Evolutionary conservation across 2,113 vertebrate genomes (phyloP).

Genomic region (Chelonoidis abingdonii): DNA sequence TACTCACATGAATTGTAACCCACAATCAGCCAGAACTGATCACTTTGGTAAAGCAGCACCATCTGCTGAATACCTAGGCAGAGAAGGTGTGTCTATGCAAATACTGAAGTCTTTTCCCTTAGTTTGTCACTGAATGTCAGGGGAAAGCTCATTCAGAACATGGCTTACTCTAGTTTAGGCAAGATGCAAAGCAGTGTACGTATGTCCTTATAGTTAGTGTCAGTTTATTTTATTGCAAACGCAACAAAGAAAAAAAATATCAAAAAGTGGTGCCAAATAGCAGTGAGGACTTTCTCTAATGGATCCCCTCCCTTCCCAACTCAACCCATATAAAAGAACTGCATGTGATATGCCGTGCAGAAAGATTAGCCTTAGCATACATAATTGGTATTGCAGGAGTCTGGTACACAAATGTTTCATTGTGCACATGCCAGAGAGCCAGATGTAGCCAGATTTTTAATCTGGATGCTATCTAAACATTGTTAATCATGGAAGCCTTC

Average conservation of each 20-base stretch:
- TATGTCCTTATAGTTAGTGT: constrained; percentile 21
- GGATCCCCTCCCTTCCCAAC: not conserved
- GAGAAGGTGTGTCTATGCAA: not conserved
- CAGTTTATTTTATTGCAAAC: not conserved
- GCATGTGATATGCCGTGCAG: not conserved
- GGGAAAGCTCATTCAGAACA: not conserved
- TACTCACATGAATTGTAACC: not conserved
- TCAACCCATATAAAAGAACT: constrained; percentile 22
- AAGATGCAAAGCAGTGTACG: not conserved
- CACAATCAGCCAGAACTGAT: not conserved
- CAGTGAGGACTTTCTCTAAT: not conserved
- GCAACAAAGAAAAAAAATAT: not conserved
- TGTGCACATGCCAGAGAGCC: constrained; percentile 46
- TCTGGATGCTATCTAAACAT: constrained; percentile 51
- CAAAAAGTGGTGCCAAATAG: constrained; percentile 38
- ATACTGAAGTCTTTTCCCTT: not conserved
- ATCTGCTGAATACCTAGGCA: not conserved
- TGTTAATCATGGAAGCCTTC: constrained; percentile 54
- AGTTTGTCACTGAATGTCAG: not conserved
- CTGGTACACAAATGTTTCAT: constrained; percentile 13
- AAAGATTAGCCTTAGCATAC: constrained; percentile 20
- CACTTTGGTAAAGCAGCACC: not conserved
- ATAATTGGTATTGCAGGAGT: constrained; percentile 34
- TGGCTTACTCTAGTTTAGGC: constrained; percentile 10
- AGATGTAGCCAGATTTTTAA: constrained; percentile 57